Evolutionary conservation across 2,797 vertebrate genomes (phyloP), one percentile per base, ranked within the genome.

Genomic region (Myripristis jacobus): DNA sequence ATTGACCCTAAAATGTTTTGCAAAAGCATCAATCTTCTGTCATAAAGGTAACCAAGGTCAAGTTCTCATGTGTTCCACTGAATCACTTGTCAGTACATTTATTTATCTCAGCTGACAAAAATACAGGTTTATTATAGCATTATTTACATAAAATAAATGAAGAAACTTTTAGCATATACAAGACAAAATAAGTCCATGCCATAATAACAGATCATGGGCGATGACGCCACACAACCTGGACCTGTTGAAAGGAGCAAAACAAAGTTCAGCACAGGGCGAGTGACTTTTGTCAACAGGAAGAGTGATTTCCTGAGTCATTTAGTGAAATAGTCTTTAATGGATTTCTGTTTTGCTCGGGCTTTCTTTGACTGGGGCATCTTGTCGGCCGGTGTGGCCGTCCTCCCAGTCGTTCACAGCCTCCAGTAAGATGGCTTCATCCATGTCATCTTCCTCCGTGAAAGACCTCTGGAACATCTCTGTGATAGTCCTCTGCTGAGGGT

Each of bases 381-480:
- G 74, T 29, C 85, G 71, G 63, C 61, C 75, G 31, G 86, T 82
- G 0, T 92, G 91, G 38, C 79, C 70, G 66, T 92, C 87, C 18
- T 94, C 93, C 90, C 93, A 96, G 50, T 93, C 89, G 21, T 93
- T 88, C 6, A 82, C 91, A n/a, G 93, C 95, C 78, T 96, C 95
- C 70, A 95, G 74, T 34, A 97, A 80, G 21, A 90, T 18, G 16
- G 70, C 82, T 55, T 96, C 94, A 12, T 96, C 95, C 24, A 70
- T 29, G 1, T 95, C 90, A 0, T 92, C 93, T 4, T 80, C 86
- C 2, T 92, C 94, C 12, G 91, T 92, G 55, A 98, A 97, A 1
- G 96, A 96, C 70, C 92, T 94, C 92, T 97, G 95, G 88, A 99
- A 97, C 80, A 99, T 95, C 81, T 97, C 95, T 0, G 93, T 94